Evolutionary conservation across 2,888 invertebrate genomes (phyloP).

Genomic region (Melolontha melolontha): DNA sequence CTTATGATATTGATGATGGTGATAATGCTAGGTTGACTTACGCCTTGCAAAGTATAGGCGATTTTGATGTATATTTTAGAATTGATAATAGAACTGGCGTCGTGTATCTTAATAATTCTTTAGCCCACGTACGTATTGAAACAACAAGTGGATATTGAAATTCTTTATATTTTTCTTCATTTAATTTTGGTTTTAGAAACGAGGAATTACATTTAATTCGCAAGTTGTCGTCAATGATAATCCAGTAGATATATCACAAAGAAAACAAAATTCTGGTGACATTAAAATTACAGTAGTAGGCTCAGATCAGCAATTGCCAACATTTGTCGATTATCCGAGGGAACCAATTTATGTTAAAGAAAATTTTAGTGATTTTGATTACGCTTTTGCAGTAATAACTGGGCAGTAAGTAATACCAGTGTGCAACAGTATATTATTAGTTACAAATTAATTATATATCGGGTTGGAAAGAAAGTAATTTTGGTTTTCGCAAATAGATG

Average conservation of each 20-base stretch:
- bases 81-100: constrained; percentile 88
- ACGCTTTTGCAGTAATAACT: constrained; percentile 76
- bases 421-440: constrained; percentile 5
- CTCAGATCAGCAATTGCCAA: constrained; percentile 87
- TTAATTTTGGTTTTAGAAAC: constrained; percentile 65
- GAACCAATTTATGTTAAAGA: constrained; percentile 78
- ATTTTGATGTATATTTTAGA: constrained; percentile 76
- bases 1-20: constrained; percentile 92
- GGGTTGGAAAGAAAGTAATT: too few relatives aligned
- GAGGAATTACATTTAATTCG: constrained; percentile 75
- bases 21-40: constrained; percentile 90
- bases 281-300: constrained; percentile 88
- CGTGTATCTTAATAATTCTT: constrained; percentile 67
- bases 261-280: constrained; percentile 78
- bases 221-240: constrained; percentile 84
- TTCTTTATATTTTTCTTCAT: constrained; percentile 3
- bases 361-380: constrained; percentile 79
- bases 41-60: constrained; percentile 67
- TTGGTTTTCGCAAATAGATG: too few relatives aligned
- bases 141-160: background rate
- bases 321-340: constrained; percentile 74
- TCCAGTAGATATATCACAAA: constrained; percentile 75
- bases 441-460: too few relatives aligned
- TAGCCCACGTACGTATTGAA: constrained; percentile 54
- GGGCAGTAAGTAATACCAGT: constrained; percentile 72